Evolutionary conservation across 2,797 vertebrate species (phyloP).

Genomic region (Ptychadena robeensis): DNA sequence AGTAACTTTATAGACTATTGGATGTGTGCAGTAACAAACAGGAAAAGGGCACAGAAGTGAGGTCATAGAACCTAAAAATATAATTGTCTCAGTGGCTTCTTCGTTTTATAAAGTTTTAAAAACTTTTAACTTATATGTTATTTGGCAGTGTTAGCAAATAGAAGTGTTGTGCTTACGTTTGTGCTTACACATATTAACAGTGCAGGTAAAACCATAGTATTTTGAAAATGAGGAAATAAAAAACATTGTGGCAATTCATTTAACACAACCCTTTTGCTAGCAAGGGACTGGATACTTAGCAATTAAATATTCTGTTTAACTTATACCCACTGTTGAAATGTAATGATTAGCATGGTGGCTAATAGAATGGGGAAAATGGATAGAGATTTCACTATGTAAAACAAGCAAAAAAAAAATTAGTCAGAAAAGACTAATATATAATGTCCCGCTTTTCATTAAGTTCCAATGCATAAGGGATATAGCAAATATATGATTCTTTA

Average conservation of each 20-base stretch:
- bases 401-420: too few relatives aligned
- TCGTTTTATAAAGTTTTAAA: background rate
- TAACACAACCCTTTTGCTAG: background rate
- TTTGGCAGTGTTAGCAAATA: conserved; percentile 28
- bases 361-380: too few relatives aligned
- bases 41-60: background rate
- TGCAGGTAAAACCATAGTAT: too few relatives aligned
- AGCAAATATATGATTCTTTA: too few relatives aligned
- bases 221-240: background rate
- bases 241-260: background rate
- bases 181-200: background rate
- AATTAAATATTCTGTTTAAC: too few relatives aligned
- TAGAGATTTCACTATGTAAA: too few relatives aligned
- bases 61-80: background rate
- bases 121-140: background rate
- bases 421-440: too few relatives aligned
- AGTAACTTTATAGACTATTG: background rate
- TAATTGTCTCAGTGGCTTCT: background rate
- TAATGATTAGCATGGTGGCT: too few relatives aligned
- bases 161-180: conserved; percentile 25
- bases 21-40: background rate
- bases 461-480: too few relatives aligned
- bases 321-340: too few relatives aligned
- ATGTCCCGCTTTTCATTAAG: too few relatives aligned
- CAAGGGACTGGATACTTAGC: too few relatives aligned